phyloP scores from a whole-genome alignment of 2,797 vertebrate species.

The Silurus aristotelis region DNA sequence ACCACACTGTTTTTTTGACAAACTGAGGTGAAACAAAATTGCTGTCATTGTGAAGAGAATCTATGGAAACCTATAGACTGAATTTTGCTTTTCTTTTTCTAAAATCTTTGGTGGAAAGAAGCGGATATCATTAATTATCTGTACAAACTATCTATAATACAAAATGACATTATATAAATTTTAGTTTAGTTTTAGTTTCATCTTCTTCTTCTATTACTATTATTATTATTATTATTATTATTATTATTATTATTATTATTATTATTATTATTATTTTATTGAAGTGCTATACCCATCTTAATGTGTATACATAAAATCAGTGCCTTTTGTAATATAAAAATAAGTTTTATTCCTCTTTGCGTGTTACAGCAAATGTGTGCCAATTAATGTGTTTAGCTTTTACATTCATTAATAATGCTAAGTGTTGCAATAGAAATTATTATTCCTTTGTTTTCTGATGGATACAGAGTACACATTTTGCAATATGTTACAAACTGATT shows the following conservation, averaged over 20 bases:
- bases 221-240: too few species aligned
- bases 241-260: too few species aligned
- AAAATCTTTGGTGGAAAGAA: not conserved
- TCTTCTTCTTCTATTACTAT: too few species aligned
- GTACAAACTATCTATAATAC: not conserved
- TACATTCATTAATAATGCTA: not conserved
- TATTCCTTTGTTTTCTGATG: not conserved
- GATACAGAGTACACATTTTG: not conserved
- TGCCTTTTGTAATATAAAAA: not conserved
- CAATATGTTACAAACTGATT: not conserved
- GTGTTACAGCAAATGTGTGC: not conserved
- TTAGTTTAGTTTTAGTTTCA: too few species aligned
- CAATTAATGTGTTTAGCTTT: not conserved
- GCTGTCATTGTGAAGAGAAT: not conserved
- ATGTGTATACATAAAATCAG: too few species aligned
- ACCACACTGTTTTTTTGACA: not conserved
- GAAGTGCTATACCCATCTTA: too few species aligned
- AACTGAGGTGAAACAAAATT: not conserved
- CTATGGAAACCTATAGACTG: not conserved
- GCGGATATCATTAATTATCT: not conserved
- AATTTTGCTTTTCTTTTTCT: not conserved
- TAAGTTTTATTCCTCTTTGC: too few species aligned
- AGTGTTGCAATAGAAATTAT: not conserved
- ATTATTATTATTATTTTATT: too few species aligned
- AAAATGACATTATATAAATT: too few species aligned